Percentiles rank a stretch among this genome's conserved stretches.
Conservation (phyloP, 2,113 vertebrate genomes). For the Myotis yumanensis region DNA sequence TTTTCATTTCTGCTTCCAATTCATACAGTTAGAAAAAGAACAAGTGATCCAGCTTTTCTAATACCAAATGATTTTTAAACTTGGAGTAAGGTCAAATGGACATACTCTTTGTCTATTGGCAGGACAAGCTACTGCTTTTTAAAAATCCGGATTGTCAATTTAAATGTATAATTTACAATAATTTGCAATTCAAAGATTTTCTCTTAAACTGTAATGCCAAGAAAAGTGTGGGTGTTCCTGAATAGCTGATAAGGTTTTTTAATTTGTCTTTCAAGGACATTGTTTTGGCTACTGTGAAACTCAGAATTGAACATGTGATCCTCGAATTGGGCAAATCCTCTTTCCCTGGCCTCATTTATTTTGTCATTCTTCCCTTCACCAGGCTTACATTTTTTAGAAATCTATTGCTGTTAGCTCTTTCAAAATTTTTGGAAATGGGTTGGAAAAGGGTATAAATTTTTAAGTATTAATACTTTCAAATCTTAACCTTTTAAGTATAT, state of each 20-base stretch:
- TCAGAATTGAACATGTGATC: neutral
- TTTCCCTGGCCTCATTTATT: neutral
- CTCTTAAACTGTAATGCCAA: neutral
- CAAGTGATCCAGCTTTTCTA: neutral
- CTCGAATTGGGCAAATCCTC: neutral
- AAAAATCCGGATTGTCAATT: neutral
- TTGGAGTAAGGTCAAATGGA: neutral
- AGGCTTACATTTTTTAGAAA: neutral
- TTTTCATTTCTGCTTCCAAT: constrained; percentile 35
- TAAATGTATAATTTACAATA: neutral
- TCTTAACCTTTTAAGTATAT: neutral
- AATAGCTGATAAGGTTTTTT: neutral
- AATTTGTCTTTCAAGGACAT: neutral
- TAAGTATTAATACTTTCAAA: neutral
- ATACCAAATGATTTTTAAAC: neutral
- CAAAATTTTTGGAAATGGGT: neutral
- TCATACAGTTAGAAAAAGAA: neutral
- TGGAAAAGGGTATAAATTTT: neutral
- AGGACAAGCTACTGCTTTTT: neutral
- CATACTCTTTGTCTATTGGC: neutral
- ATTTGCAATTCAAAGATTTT: neutral
- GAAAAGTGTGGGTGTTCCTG: neutral
- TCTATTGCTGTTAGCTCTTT: neutral
- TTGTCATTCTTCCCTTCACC: constrained; percentile 5
- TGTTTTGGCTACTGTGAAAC: neutral